Conservation (phyloP, 2,113 vertebrate species). For the Castor canadensis region DNA sequence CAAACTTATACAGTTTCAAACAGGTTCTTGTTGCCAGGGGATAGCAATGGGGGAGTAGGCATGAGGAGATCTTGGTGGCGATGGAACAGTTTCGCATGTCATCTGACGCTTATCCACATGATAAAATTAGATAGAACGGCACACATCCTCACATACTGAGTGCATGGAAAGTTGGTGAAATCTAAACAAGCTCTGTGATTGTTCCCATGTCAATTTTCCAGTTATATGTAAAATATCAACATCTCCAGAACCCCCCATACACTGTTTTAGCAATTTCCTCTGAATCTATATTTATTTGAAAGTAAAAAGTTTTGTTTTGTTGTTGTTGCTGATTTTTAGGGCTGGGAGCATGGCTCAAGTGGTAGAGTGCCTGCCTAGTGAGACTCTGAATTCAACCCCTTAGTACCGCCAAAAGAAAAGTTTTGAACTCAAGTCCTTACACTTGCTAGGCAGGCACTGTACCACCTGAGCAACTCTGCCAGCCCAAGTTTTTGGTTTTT, state of each 20-base stretch:
- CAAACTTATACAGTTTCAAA: background rate
- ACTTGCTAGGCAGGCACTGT: too few species aligned
- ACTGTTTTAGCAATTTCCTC: conserved; percentile 35
- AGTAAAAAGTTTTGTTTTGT: too few species aligned
- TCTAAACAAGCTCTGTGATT: background rate
- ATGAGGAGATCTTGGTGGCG: background rate
- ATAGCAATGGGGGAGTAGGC: background rate
- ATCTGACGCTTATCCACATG: background rate
- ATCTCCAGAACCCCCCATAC: too few species aligned
- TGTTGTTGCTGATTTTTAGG: too few species aligned
- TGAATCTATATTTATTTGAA: conserved; percentile 31
- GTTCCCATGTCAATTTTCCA: background rate
- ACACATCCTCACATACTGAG: background rate
- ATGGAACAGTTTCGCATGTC: background rate
- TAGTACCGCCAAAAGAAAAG: too few species aligned
- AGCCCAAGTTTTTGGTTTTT: too few species aligned
- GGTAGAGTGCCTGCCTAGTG: too few species aligned
- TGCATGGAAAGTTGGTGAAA: background rate
- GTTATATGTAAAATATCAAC: background rate
- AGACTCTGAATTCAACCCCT: too few species aligned
- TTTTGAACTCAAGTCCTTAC: too few species aligned
- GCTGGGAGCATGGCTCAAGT: too few species aligned
- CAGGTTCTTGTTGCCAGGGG: background rate
- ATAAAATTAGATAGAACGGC: background rate
- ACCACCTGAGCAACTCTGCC: too few species aligned